Evolutionary conservation across 2,888 invertebrate genomes (phyloP), one percentile per base, ranked within the genome.

Genomic region (Nomada ruficornis): DNA sequence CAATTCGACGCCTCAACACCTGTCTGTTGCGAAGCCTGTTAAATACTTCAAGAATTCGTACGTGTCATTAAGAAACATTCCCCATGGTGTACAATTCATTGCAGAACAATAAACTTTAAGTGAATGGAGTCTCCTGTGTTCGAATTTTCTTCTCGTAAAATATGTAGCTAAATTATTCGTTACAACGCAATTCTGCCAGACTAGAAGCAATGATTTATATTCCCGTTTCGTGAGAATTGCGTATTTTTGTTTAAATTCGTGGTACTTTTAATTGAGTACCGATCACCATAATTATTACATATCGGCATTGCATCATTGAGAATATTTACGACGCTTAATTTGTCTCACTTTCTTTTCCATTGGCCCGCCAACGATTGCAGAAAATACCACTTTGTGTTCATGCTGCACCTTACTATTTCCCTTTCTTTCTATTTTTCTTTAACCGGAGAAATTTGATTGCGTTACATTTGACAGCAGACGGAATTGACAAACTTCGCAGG

Each of bases 291-390:
- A 44, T 59, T 18, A 20, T 18, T 3, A 20, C 29, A 54, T 60
- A 59, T 42, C 44, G 7, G 13, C 36, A 62, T 78, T 68, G 57
- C 68, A 29, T 78, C 72, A 73, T 50, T 4, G 18, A 26, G 73
- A 36, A 73, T 73, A 73, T 73, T 68, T 62, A 72, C 29, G 68
- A 57, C 68, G 3, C 68, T 50, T 9, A 9, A 1, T 63, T 73
- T 57, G 57, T 55, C 0, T 36, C 13, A 62, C 74, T 79, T 74
- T 69, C 69, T 50, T 69, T 64, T 54, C 52, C 52, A 4, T 20
- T 0, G 26, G 3, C 11, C 13, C 20, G 15, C 3, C 2, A 29
- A 26, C 36, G 36, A 36, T 7, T 7, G 36, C 68, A 29, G 2
- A 70, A 7, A 60, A 13, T 18, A 26, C 1, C 18, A 20, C 20